Base-by-base conservation (phyloP, 2,113 vertebrate species). In the Hoplias malabaricus region DNA sequence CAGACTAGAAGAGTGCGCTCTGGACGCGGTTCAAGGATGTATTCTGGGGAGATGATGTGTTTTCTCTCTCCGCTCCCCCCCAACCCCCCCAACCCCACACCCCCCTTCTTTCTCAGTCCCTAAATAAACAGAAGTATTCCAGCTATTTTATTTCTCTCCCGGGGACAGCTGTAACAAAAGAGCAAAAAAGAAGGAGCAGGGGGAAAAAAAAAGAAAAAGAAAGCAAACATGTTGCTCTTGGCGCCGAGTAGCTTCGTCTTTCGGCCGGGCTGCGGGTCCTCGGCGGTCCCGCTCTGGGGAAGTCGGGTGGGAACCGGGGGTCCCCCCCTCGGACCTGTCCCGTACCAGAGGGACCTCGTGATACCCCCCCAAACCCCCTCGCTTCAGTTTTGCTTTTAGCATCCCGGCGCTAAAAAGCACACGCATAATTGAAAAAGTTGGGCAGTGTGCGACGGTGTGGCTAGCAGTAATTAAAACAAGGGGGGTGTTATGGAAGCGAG, bases 381-480 rank as follows among this genome's bases (percentile, higher is more conserved):
- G 38, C 65, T 81, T 57, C 5, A 8, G 31, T 23, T 72, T 74
- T 66, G 72, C 46, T 66, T 82, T 42, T 69, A 21, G 68, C 65
- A 36, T 75, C 68, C 34, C 40, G 67, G 25, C 80, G 8, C 43
- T 82, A 65, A 80, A 71, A 77, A 79, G 75, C 76, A 84, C 75
- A 71, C 59, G 76, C 78, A 74, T 69, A 78, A 73, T 83, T 74
- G 80, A 82, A 77, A 82, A 61, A 75, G 75, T 79, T 92, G 90
- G 89, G 89, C 85, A 85, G 90, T 89, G 90, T 90, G 89, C 85
- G 84, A 90, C 87, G 89, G 88, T 90, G 91, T 87, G 87, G 86
- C 88, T 88, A 88, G 90, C 89, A 88, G 88, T 92, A 93, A 93
- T 93, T 93, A 91, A 92, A 92, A 92, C 88, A 83, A 81, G 73